phyloP scores from a whole-genome alignment of 2,113 vertebrate genomes.

The Anas platyrhynchos region DNA sequence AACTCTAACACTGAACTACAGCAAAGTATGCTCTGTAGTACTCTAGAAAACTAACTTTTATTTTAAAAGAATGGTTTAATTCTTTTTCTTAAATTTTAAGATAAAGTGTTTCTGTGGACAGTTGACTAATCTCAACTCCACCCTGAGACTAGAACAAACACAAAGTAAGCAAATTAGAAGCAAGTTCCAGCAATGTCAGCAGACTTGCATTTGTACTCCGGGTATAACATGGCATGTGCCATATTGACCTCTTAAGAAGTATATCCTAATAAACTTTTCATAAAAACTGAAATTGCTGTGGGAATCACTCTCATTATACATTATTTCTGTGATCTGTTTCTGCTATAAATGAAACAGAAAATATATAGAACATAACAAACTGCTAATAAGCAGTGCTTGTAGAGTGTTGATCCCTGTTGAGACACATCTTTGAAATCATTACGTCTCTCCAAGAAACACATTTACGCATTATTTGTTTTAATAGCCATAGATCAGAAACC shows the following conservation, averaged over 20 bases:
- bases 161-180: not conserved
- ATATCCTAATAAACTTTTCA: not conserved
- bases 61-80: not conserved
- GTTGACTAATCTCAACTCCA: not conserved
- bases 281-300: not conserved
- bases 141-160: not conserved
- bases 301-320: not conserved
- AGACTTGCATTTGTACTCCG: not conserved
- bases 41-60: not conserved
- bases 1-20: not conserved
- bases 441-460: not conserved
- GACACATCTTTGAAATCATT: not conserved
- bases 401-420: not conserved
- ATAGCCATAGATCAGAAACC: not conserved
- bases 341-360: not conserved
- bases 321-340: not conserved
- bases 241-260: not conserved
- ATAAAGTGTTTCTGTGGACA: not conserved
- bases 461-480: not conserved
- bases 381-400: not conserved
- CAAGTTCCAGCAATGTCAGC: not conserved
- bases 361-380: not conserved
- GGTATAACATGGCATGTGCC: not conserved
- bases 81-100: not conserved
- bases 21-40: not conserved